phyloP scores from a whole-genome alignment of 2,888 invertebrate species.

The Stenchaetothrips biformis region DNA sequence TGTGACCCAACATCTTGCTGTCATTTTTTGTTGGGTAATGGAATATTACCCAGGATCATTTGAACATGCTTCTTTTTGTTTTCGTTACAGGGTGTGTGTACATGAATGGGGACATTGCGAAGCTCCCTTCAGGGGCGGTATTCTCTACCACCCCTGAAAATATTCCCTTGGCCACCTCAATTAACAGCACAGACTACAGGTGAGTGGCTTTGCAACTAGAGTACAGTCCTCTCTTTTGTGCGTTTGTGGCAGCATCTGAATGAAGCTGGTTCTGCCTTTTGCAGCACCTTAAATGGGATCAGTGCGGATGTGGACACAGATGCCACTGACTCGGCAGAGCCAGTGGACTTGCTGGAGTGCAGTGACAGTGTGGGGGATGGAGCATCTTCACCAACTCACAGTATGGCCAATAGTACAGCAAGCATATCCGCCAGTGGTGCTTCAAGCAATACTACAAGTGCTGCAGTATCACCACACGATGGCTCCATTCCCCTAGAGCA shows the following conservation, averaged over 20 bases:
- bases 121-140: conserved; percentile 66
- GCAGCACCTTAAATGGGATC: conserved; percentile 41
- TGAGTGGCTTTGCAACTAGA: conserved; percentile 31
- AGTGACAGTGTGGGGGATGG: neutral
- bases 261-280: neutral
- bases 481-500: conserved; percentile 63
- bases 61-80: conserved; percentile 33
- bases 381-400: conserved; percentile 12
- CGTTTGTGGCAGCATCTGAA: neutral
- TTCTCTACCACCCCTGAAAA: conserved; percentile 62
- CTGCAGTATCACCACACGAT: conserved; percentile 47
- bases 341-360: conserved; percentile 18
- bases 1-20: conserved; percentile 43
- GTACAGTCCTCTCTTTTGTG: too few relatives aligned
- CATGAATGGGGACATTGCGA: conserved; percentile 79
- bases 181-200: conserved; percentile 46
- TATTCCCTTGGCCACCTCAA: conserved; percentile 47
- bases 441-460: conserved; percentile 13
- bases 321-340: conserved; percentile 6
- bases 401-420: conserved; percentile 4
- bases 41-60: conserved; percentile 31
- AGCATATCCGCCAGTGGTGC: conserved; percentile 7
- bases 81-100: conserved; percentile 62
- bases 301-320: conserved; percentile 37
- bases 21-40: conserved; percentile 46